A percentile compares a stretch with the other conserved stretches of the same genome.
Evolutionary conservation across 2,113 vertebrate genomes (phyloP).

Genomic region (Falcunculus frontatus): DNA sequence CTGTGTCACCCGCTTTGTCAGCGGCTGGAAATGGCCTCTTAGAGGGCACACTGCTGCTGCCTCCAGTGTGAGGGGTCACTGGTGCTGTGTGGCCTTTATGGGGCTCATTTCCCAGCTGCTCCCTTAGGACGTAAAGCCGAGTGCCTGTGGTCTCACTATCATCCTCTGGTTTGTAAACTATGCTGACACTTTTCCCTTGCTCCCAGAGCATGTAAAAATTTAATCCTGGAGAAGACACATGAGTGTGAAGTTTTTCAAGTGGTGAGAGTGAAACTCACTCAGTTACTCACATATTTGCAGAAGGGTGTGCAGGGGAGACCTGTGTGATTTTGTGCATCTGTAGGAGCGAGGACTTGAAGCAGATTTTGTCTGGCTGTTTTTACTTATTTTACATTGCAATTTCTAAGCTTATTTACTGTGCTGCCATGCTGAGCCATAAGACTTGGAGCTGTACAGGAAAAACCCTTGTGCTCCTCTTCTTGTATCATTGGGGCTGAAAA

Average conservation of each 20-base stretch:
- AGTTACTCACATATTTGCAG: background rate
- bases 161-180: background rate
- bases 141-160: background rate
- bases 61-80: background rate
- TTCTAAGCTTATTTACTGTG: background rate
- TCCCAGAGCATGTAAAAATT: background rate
- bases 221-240: background rate
- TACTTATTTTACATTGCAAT: background rate
- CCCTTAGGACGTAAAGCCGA: background rate
- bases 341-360: background rate
- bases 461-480: background rate
- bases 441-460: background rate
- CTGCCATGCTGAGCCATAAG: background rate
- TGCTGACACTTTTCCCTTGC: background rate
- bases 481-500: background rate
- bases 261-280: background rate
- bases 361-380: background rate
- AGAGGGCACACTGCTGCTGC: accelerated
- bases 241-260: background rate
- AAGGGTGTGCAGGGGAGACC: background rate
- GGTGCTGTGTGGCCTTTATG: accelerated
- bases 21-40: background rate
- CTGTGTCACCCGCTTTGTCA: background rate
- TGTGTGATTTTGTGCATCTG: background rate
- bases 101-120: background rate